phyloP scores from a whole-genome alignment of 2,113 vertebrate genomes.

The Phoenicopterus ruber region DNA sequence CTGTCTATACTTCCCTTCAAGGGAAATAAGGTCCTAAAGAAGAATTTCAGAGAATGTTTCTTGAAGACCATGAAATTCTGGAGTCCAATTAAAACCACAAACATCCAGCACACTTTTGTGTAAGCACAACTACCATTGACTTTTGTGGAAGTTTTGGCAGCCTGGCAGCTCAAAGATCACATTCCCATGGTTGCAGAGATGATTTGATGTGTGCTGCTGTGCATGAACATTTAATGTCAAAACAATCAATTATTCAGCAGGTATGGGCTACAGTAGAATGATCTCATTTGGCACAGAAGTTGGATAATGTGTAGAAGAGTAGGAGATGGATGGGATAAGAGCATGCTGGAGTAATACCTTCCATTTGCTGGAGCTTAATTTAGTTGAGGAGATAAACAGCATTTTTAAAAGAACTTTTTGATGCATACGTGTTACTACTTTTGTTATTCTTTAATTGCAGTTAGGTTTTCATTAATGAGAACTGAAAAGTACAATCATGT shows the following conservation, averaged over 20 bases:
- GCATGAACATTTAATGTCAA: constrained; percentile 33
- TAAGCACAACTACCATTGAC: background rate
- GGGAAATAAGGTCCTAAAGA: background rate
- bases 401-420: background rate
- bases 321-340: background rate
- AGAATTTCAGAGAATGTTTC: background rate
- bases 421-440: background rate
- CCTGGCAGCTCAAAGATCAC: background rate
- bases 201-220: background rate
- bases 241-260: constrained; percentile 31
- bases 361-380: background rate
- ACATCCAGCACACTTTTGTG: background rate
- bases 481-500: background rate
- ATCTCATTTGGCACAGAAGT: background rate
- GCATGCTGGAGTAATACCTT: background rate
- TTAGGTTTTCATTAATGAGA: background rate
- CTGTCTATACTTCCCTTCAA: background rate
- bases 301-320: background rate
- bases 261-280: background rate
- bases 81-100: background rate
- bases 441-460: background rate
- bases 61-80: background rate
- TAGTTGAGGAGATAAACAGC: background rate
- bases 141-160: background rate
- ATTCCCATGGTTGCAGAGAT: background rate